Evolutionary conservation across 2,797 vertebrate species (phyloP), one percentile per base, ranked within the genome.

Genomic region (Halcyon badia): DNA sequence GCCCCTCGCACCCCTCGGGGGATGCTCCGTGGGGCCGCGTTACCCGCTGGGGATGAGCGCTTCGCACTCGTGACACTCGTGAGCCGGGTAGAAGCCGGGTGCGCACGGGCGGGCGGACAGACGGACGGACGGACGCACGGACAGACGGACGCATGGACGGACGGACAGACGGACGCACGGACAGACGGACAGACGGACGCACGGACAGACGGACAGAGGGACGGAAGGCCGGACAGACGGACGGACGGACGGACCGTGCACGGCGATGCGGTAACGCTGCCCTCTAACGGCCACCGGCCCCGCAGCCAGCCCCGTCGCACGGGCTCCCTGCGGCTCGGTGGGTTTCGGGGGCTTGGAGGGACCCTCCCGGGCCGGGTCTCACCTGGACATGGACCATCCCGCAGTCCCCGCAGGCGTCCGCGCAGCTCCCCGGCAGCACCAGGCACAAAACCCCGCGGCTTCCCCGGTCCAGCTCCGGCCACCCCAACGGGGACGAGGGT

Each of bases 371-470:
- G 62, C 17, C 13, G 62, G 15, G 31, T 41, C 79, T 97, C 93
- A 97, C 97, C 96, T 96, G 96, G 17, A 56, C 91, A 13, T 96
- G 97, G 7, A 95, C 96, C 96, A 94, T 92, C 71, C 85, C 69
- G 65, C 86, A 87, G 44, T 77, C 91, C 75, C 84, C 94, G 79
- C 95, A 94, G 57, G 83, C 65, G 9, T 83, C 90, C 19, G 77
- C 5, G 84, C 87, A 88, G 94, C 89, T 71, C 88, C 91, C 93
- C 14, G 80, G 93, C 80, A 94, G 89, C 88, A 82, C 90, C 92
- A 91, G 66, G 82, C 87, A 96, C 92, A 85, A 58, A 22, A 92
- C 93, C 56, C 92, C 90, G 17, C 90, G 87, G 8, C 89, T 37
- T 6, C 60, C 81, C 62, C 69, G 68, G 5, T 92, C 94, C 87